Evolutionary conservation across 2,888 invertebrate species (phyloP), one percentile per base, ranked within the genome.

Genomic region (Heliconius aoede): DNA sequence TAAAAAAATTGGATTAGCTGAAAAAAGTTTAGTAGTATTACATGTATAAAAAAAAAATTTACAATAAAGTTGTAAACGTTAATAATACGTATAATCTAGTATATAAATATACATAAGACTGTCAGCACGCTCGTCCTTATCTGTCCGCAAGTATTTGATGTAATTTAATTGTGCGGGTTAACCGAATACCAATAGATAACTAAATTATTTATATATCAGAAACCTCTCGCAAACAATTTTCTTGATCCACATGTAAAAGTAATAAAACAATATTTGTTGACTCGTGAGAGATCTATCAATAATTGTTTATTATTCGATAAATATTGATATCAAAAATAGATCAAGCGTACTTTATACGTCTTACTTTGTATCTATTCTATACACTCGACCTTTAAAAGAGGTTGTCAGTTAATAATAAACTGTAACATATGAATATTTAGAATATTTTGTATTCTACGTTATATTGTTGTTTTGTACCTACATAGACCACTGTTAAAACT

Each of bases 251-350:
- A n/a, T 40, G 32, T 24, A 21, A 62, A 62, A 62, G 30, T 30
- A 65, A 40, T 24, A 40, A 65, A 40, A 36, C 24, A 65, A 40
- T 65, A 40, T 64, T 62, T 65, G 24, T 65, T 15, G 15, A 65
- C 24, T 36, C 64, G 7, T 36, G n/a, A 55, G 46, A 69, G 30
- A 55, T 32, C 55, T 51, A 55, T 69, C n/a, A 69, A 69, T 51
- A 51, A 30, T 68, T 68, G 11, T 55, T 69, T 69, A 69, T 55
- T 55, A n/a, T 65, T 36, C 65, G 40, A 65, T 30, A 69, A 69
- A 69, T 55, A 69, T 30, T 24, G 30, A 69, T 69, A 69, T n/a
- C 3, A 18, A 15, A 30, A n/a, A 55, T 55, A 24, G 55, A 69
- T 55, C 69, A 69, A 69, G 55, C 30, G 11, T n/a, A n/a, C 30